phyloP scores from a whole-genome alignment of 2,797 vertebrate genomes.

The Tadarida brasiliensis region DNA sequence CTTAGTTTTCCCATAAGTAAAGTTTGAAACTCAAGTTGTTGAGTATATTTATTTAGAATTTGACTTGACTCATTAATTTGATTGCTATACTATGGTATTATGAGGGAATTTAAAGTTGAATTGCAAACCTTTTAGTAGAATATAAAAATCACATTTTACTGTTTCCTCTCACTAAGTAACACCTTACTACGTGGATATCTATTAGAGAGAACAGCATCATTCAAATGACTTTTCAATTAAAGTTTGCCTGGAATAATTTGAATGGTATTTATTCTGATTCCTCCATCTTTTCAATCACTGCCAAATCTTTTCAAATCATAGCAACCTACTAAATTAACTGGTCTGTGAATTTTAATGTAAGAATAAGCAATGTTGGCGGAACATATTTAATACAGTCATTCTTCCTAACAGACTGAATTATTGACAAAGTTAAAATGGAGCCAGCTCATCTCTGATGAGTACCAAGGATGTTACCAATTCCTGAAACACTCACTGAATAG shows the following conservation, averaged over 20 bases:
- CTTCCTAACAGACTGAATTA: conserved; percentile 47
- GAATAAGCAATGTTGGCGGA: conserved; percentile 56
- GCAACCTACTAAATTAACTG: background rate
- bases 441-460: conserved; percentile 26
- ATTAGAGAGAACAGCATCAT: background rate
- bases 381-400: conserved; percentile 4
- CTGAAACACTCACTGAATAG: background rate
- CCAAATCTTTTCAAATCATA: conserved; percentile 56
- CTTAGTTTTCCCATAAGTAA: conserved; percentile 13
- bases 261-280: conserved; percentile 63
- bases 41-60: background rate
- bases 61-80: conserved; percentile 23
- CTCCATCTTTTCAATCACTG: conserved; percentile 27
- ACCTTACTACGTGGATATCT: background rate
- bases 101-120: conserved; percentile 37
- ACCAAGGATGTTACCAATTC: conserved; percentile 39
- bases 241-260: conserved; percentile 24
- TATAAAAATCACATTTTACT: background rate
- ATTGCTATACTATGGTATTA: background rate
- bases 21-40: conserved; percentile 44
- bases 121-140: background rate
- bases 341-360: conserved; percentile 57
- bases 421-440: conserved; percentile 50
- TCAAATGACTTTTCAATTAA: conserved; percentile 66
- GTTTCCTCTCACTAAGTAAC: background rate